Conservation (phyloP, 2,797 vertebrate genomes). For the Acrossocheilus wenchowensis region DNA sequence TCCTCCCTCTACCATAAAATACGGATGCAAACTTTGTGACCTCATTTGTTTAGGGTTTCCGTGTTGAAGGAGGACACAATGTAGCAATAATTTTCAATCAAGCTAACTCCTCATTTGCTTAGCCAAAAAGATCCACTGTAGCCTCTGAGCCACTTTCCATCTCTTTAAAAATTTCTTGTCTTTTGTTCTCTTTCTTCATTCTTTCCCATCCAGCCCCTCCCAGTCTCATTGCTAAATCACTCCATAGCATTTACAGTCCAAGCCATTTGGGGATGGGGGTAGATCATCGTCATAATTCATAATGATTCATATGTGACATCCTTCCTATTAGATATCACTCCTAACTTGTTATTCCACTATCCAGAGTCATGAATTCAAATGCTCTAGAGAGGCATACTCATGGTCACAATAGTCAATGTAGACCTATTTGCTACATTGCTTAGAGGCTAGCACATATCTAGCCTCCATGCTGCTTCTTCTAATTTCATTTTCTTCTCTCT, state of each 20-base stretch:
- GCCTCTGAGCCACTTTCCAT: slow-evolving; percentile 61
- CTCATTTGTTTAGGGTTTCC: slow-evolving; percentile 50
- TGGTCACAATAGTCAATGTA: not conserved
- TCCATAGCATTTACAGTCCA: slow-evolving; percentile 65
- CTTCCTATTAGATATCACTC: slow-evolving; percentile 14
- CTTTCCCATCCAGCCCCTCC: slow-evolving; percentile 1
- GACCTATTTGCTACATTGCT: not conserved
- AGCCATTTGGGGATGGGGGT: slow-evolving; percentile 7
- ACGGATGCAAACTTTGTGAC: slow-evolving; percentile 48
- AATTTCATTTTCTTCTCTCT: not conserved
- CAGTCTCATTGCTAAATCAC: slow-evolving; percentile 49
- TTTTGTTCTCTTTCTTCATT: slow-evolving; percentile 14
- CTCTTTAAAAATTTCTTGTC: slow-evolving; percentile 26
- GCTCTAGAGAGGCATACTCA: not conserved
- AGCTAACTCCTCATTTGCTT: slow-evolving; percentile 33
- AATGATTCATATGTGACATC: slow-evolving; percentile 28
- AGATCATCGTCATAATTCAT: slow-evolving; percentile 9
- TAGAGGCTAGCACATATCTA: not conserved
- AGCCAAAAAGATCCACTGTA: slow-evolving; percentile 59
- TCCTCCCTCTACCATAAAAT: slow-evolving; percentile 42
- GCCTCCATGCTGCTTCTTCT: not conserved
- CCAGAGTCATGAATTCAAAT: not conserved
- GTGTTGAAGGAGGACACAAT: slow-evolving; percentile 44
- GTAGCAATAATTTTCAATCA: slow-evolving; percentile 50
- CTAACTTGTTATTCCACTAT: not conserved